These are phyloP conservation scores for Brienomyrus brachyistius DNA, from an alignment of 2,113 vertebrate genomes.

Conservation along the genomic window DNA sequence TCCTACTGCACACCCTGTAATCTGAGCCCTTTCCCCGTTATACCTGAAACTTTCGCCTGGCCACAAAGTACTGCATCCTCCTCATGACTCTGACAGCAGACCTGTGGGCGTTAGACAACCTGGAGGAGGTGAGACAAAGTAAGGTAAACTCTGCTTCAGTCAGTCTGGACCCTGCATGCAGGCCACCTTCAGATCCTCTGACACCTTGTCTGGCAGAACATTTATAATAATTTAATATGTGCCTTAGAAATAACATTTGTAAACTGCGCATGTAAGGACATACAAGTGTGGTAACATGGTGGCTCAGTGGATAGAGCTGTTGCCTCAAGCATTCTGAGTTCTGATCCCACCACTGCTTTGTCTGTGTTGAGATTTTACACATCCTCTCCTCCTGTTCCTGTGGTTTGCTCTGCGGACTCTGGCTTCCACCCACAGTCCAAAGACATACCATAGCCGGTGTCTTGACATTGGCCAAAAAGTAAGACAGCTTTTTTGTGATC, in stretches of 20 bases:
- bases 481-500: background rate
- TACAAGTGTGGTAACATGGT: background rate
- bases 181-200: background rate
- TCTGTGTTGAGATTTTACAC: background rate
- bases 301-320: background rate
- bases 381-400: background rate
- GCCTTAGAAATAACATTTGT: background rate
- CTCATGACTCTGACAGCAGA: slow-evolving; percentile 77
- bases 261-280: background rate
- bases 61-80: slow-evolving; percentile 84
- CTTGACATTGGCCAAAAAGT: background rate
- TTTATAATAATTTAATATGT: background rate
- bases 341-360: background rate
- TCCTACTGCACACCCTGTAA: background rate
- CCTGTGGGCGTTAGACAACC: slow-evolving; percentile 73
- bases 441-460: background rate
- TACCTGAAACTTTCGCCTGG: slow-evolving; percentile 84
- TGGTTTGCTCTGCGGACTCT: background rate
- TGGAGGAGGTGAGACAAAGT: slow-evolving; percentile 35
- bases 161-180: background rate
- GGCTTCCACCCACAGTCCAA: background rate
- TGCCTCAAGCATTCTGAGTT: background rate
- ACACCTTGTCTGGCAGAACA: background rate
- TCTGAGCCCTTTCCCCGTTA: slow-evolving; percentile 23
- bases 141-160: slow-evolving; percentile 10